phyloP scores from a whole-genome alignment of 2,113 vertebrate genomes.

The Australoheros scitulus region DNA sequence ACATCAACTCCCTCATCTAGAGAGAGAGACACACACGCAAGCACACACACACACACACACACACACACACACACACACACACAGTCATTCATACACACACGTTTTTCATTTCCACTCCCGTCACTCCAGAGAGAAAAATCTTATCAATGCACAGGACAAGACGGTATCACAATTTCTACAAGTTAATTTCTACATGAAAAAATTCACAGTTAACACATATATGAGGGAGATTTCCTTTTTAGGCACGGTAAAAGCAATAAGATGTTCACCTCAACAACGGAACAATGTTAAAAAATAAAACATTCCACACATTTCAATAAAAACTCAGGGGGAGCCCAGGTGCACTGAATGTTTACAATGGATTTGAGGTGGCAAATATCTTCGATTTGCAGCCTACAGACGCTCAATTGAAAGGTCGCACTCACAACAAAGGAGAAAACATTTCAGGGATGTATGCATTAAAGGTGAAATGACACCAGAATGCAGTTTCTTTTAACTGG shows the following conservation, averaged over 20 bases:
- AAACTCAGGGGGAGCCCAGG: constrained; percentile 33
- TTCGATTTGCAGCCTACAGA: background rate
- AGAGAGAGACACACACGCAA: too few species aligned
- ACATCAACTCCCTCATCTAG: constrained; percentile 52
- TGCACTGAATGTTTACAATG: constrained; percentile 60
- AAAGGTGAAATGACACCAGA: constrained; percentile 1
- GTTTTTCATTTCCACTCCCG: background rate
- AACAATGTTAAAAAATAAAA: constrained; percentile 57
- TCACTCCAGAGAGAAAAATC: constrained; percentile 40
- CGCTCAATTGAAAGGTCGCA: constrained; percentile 16
- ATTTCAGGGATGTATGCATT: constrained; percentile 3
- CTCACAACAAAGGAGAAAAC: constrained; percentile 9
- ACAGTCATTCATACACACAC: background rate
- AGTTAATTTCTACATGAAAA: constrained; percentile 67
- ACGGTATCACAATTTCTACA: constrained; percentile 75
- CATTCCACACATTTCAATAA: constrained; percentile 52
- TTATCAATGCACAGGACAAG: constrained; percentile 72
- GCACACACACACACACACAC: too few species aligned
- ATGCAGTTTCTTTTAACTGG: constrained; percentile 21
- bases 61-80: constrained; percentile 18
- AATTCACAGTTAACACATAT: constrained; percentile 64
- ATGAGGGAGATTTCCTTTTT: constrained; percentile 61
- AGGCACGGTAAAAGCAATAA: constrained; percentile 75
- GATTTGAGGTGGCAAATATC: constrained; percentile 21
- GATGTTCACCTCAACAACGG: constrained; percentile 48